phyloP scores from a whole-genome alignment of 2,797 vertebrate species.

The Mormyrus proboscirostris region DNA sequence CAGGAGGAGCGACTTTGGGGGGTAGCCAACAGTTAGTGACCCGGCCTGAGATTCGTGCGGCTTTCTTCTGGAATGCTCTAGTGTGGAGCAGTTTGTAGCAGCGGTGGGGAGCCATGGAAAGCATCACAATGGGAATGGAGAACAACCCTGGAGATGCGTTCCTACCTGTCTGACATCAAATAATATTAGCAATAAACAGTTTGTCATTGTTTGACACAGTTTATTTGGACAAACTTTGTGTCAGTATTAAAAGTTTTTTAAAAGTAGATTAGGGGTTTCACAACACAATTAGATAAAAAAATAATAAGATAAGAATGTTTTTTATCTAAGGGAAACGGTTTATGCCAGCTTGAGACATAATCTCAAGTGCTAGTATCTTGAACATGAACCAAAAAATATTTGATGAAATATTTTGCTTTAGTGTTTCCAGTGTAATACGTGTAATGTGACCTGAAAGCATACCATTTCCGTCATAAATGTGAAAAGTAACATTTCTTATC shows the following conservation, averaged over 20 bases:
- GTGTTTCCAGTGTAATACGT: neutral
- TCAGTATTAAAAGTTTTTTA: neutral
- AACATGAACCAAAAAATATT: neutral
- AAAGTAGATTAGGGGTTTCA: neutral
- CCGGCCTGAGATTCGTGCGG: neutral
- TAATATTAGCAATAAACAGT: neutral
- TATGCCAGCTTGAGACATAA: neutral
- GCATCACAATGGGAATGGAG: neutral
- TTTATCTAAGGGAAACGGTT: neutral
- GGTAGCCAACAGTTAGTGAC: constrained; percentile 64
- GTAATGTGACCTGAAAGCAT: neutral
- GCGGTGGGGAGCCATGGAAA: neutral
- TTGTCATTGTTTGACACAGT: neutral
- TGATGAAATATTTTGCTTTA: neutral
- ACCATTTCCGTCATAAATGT: neutral
- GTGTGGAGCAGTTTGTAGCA: neutral
- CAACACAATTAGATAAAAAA: neutral
- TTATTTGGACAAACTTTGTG: neutral
- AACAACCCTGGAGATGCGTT: neutral
- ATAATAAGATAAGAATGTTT: neutral
- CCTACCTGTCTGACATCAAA: neutral
- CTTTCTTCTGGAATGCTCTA: neutral
- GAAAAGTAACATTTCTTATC: neutral
- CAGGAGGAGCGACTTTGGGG: constrained; percentile 76
- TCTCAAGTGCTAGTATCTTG: neutral